These are phyloP conservation scores for Drosophila kanekoi DNA, from an alignment of 2,888 invertebrate genomes.

Conservation along the genomic window DNA sequence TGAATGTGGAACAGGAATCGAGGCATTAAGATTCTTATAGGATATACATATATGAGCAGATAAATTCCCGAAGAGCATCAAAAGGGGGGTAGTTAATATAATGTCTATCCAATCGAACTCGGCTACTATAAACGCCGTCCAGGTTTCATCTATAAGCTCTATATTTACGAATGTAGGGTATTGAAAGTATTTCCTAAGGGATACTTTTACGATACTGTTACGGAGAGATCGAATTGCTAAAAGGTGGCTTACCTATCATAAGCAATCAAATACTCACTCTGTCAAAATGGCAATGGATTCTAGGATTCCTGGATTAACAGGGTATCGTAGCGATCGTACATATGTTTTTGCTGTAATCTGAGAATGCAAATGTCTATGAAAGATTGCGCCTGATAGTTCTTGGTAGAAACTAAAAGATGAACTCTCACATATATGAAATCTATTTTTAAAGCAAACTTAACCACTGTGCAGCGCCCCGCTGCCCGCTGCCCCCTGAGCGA, in stretches of 20 bases:
- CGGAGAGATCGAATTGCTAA: background rate
- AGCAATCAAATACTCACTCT: too few species aligned
- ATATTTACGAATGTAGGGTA: too few species aligned
- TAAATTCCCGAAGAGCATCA: too few species aligned
- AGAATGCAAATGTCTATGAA: background rate
- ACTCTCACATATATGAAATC: background rate
- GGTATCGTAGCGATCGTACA: background rate
- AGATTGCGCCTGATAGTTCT: background rate
- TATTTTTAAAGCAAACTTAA: constrained; percentile 10
- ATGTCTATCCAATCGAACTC: too few species aligned
- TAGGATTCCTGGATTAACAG: background rate
- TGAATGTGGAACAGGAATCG: too few species aligned
- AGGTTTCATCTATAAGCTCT: too few species aligned
- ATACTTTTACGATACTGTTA: background rate
- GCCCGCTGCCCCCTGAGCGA: background rate
- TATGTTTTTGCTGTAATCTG: background rate
- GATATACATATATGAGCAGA: too few species aligned
- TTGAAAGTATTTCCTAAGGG: background rate
- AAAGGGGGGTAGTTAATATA: too few species aligned
- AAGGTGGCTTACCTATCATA: too few species aligned
- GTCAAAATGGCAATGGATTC: too few species aligned
- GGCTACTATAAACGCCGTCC: too few species aligned
- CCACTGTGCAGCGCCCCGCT: background rate
- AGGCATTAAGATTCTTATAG: too few species aligned
- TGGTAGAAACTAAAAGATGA: background rate